Conservation (phyloP, 2,797 vertebrate genomes). For the Acanthopagrus latus region DNA sequence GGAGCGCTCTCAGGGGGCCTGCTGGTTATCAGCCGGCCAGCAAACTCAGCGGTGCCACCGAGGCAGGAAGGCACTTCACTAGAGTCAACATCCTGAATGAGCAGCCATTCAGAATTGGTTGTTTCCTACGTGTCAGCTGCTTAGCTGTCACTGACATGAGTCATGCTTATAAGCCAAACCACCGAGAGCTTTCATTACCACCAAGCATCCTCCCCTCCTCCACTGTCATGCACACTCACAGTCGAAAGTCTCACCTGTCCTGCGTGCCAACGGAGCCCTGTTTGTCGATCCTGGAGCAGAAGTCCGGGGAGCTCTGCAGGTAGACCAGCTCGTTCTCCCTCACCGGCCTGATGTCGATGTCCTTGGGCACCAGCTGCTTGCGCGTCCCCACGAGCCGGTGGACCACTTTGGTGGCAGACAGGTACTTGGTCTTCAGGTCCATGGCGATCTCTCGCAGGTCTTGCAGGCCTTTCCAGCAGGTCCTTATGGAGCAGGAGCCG, state of each 20-base stretch:
- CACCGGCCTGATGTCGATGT: conserved; percentile 96
- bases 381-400: conserved; percentile 95
- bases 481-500: conserved; percentile 98
- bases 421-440: conserved; percentile 96
- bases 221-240: conserved; percentile 17
- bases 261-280: conserved; percentile 96
- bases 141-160: conserved; percentile 22
- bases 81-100: conserved; percentile 75
- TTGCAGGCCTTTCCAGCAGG: conserved; percentile 97
- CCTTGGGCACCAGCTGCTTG: conserved; percentile 98
- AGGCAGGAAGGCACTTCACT: conserved; percentile 51
- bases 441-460: conserved; percentile 93
- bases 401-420: conserved; percentile 97
- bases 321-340: conserved; percentile 97
- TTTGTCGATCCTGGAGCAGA: conserved; percentile 95
- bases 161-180: conserved; percentile 19
- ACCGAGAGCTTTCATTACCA: background rate
- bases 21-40: conserved; percentile 73
- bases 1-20: conserved; percentile 59
- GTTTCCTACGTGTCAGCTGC: conserved; percentile 64
- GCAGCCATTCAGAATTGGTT: conserved; percentile 45
- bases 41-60: conserved; percentile 67
- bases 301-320: conserved; percentile 97
- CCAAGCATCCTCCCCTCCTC: background rate
- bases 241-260: conserved; percentile 90